These are phyloP conservation scores for Hirtodrosophila trivittata DNA, from an alignment of 2,888 invertebrate genomes.

Conservation along the genomic window DNA sequence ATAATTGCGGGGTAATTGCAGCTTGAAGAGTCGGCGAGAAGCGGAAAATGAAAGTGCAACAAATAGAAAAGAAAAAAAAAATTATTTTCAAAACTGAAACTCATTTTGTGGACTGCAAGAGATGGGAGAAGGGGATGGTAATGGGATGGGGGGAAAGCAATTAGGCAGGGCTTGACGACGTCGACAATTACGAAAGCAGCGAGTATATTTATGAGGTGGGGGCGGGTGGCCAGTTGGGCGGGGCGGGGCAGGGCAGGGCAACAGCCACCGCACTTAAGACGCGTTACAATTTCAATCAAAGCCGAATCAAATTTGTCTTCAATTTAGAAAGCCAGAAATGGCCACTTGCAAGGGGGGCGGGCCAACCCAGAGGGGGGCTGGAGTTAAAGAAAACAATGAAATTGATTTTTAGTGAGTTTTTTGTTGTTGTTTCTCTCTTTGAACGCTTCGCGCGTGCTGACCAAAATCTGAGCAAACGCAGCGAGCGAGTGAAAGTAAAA, in stretches of 20 bases:
- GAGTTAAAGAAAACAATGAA: slow-evolving; percentile 56
- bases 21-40: slow-evolving; percentile 31
- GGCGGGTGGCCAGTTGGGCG: background rate
- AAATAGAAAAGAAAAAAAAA: slow-evolving; percentile 31
- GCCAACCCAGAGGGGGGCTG: background rate
- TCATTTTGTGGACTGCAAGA: slow-evolving; percentile 2
- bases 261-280: slow-evolving; percentile 48
- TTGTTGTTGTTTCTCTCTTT: slow-evolving; percentile 4
- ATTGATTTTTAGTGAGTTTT: slow-evolving; percentile 65
- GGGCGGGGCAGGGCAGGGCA: background rate
- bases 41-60: slow-evolving; percentile 75
- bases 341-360: background rate
- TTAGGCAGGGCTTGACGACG: slow-evolving; percentile 29
- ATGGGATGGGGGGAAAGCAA: slow-evolving; percentile 16
- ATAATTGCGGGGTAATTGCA: slow-evolving; percentile 74
- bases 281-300: slow-evolving; percentile 69
- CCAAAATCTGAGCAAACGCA: slow-evolving; percentile 59
- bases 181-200: slow-evolving; percentile 23
- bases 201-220: slow-evolving; percentile 3
- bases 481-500: slow-evolving; percentile 68
- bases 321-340: slow-evolving; percentile 68
- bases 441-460: slow-evolving; percentile 45
- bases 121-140: no score
- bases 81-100: slow-evolving; percentile 18
- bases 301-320: slow-evolving; percentile 67